phyloP scores from a whole-genome alignment of 1,140 invertebrate species.

The Lepidurus packardi region DNA sequence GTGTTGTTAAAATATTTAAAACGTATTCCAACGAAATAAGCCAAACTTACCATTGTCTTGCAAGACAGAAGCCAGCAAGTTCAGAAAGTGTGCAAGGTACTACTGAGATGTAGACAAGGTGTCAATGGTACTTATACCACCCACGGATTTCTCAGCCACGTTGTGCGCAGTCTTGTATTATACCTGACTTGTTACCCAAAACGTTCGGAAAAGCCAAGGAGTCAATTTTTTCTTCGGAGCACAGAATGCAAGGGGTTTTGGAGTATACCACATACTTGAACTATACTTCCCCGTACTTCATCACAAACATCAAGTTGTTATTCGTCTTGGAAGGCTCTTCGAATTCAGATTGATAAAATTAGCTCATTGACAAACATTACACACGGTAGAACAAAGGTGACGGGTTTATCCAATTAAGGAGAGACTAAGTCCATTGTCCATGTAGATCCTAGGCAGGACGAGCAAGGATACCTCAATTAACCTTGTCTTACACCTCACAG shows the following conservation, averaged over 20 bases:
- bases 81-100: not conserved
- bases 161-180: not conserved
- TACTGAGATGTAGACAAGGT: not conserved
- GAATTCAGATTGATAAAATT: too few species aligned
- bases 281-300: not conserved
- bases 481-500: not conserved
- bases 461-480: not conserved
- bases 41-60: not conserved
- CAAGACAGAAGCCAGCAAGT: not conserved
- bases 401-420: not conserved
- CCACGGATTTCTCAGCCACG: not conserved
- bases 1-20: not conserved
- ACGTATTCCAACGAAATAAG: not conserved
- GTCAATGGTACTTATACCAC: slow-evolving; percentile 13
- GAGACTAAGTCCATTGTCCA: not conserved
- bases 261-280: not conserved
- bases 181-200: slow-evolving; percentile 10
- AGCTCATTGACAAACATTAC: too few species aligned
- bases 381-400: not conserved
- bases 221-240: not conserved
- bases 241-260: not conserved
- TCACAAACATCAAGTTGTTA: not conserved
- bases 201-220: slow-evolving; percentile 2
- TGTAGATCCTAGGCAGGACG: not conserved
- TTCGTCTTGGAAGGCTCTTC: not conserved